A percentile compares a stretch with the other conserved stretches of the same genome.
Conservation (phyloP, 2,797 vertebrate genomes). For the Betta splendens region DNA sequence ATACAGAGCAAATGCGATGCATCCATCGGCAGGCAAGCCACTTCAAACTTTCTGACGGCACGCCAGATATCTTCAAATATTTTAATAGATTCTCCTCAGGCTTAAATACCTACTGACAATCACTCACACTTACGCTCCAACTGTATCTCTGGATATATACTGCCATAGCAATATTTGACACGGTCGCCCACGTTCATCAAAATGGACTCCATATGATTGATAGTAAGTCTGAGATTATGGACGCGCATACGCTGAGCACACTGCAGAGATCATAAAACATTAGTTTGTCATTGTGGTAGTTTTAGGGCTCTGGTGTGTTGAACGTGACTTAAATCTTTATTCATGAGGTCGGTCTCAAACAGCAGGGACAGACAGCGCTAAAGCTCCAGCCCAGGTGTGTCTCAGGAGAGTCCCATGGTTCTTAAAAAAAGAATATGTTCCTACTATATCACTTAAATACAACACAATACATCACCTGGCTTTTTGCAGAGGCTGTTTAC, state of each 20-base stretch:
- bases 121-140: constrained; percentile 31
- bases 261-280: constrained; percentile 77
- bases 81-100: constrained; percentile 20
- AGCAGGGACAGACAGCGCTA: constrained; percentile 74
- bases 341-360: constrained; percentile 75
- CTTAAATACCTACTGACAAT: constrained; percentile 48
- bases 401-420: constrained; percentile 67
- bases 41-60: constrained; percentile 29
- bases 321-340: constrained; percentile 81
- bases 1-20: neutral
- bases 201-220: constrained; percentile 58
- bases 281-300: constrained; percentile 76
- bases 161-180: constrained; percentile 18
- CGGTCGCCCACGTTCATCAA: constrained; percentile 42
- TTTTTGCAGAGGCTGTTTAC: constrained; percentile 50
- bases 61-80: constrained; percentile 27
- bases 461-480: constrained; percentile 55
- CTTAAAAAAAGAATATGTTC: constrained; percentile 58
- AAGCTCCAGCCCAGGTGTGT: constrained; percentile 70
- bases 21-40: constrained; percentile 9
- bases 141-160: constrained; percentile 10
- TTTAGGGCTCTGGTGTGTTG: constrained; percentile 67
- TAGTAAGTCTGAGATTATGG: constrained; percentile 60
- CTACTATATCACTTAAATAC: constrained; percentile 61
- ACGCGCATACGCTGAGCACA: constrained; percentile 68